Base-by-base conservation (phyloP, 2,113 vertebrate species). In the Propithecus coquereli region DNA sequence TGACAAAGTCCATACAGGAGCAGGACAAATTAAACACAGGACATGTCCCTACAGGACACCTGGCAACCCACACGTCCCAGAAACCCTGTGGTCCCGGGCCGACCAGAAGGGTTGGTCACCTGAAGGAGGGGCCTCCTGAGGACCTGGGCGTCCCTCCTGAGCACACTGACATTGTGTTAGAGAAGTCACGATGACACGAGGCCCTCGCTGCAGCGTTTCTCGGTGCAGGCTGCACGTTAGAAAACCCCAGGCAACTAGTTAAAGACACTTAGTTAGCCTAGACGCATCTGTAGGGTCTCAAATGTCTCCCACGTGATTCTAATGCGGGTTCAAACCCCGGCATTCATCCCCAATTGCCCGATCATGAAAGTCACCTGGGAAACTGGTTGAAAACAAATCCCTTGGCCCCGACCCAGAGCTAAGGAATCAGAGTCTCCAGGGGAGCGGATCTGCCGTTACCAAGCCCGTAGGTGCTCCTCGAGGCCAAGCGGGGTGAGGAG, bases 51-150 rank as follows among this genome's bases (percentile, higher is more conserved):
- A 20, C 12, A 17, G 80, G 40, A 74, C 18, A n/a, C 18, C n/a
- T 2, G 11, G 40, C 18, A 14, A 5, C 43, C 4, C 1, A 17
- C 14, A 32, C 3, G 2, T 45, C 37, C 45, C 2, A 6, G 32
- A 47, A 30, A 6, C 76, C 0, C 12, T 20, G 50, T 2, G 65
- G 63, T 54, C 61, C 34, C 18, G 8, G 32, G 79, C 18, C 8
- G 1, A 0, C 34, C 4, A 5, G n/a, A 11, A 37, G 20, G 23
- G 50, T 12, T 18, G 68, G 6, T 14, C 77, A 5, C 37, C 8
- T 0, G 45, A 16, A 3, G 1, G 2, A 30, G 25, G 52, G n/a
- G 37, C 16, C 32, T 4, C 3, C 23, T 37, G 8, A 30, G 45
- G 30, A 34, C 27, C 13, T 0, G 3, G 16, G 12, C 1, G 0